Evolutionary conservation across 2,797 vertebrate species (phyloP), one percentile per base, ranked within the genome.

Genomic region (Bradypodion pumilum): DNA sequence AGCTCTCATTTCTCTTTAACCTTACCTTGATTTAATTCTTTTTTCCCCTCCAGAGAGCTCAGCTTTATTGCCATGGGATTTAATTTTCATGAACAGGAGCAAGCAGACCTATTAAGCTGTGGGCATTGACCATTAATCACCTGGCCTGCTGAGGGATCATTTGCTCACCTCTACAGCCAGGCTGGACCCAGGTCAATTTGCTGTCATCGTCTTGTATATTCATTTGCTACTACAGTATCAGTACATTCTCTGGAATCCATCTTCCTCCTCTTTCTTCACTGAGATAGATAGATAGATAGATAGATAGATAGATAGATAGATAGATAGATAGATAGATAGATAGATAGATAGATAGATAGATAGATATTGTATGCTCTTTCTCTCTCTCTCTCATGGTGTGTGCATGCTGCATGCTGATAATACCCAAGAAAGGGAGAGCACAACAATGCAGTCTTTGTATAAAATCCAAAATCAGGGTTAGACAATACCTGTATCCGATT

Each of bases 71-170:
- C 73, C 63, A 62, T 19, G 73, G 40, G 52, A 56, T 81, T 85
- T 81, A 76, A 81, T 85, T 81, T 81, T 49, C 84, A 81, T 85
- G 78, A 85, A 68, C 72, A 85, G 49, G 23, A 81, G 63, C 63
- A 81, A 81, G 65, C 52, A 76, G 52, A 35, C 63, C 78, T 76
- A 76, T 85, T 85, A 81, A 65, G 52, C 52, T 62, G 32, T 21
- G n/a, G 49, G 76, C 63, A 46, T 52, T 85, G 84, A 69, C 52
- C 84, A 81, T 85, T 85, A 69, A 81, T 85, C 84, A 69, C 25
- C 27, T 10, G 29, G 65, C 52, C 32, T 4, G 5, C 63, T 6
- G 25, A 85, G 65, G 73, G 52, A 85, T 85, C 73, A 70, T 68
- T 52, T 62, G 63, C 73, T 70, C 49, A 76, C 74, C 81, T 83